These are phyloP conservation scores for Sebastes oblongus DNA, from an alignment of 2,797 vertebrate species.

Conservation along the genomic window DNA sequence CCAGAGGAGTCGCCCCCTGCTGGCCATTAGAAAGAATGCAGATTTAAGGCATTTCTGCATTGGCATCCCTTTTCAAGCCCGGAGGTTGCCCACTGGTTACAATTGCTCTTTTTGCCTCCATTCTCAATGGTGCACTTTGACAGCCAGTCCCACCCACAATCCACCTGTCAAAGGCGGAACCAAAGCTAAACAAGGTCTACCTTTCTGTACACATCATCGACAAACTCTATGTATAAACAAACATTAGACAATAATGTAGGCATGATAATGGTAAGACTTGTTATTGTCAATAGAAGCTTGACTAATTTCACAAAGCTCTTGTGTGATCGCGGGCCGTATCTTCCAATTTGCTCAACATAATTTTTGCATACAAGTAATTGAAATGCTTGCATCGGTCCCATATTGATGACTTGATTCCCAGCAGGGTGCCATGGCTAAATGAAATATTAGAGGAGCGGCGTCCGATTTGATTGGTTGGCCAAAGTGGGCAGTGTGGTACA, in stretches of 20 bases:
- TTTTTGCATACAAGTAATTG: neutral
- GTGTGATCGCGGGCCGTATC: neutral
- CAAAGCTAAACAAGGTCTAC: neutral
- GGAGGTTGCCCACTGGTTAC: no score
- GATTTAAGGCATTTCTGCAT: no score
- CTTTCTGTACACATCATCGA: neutral
- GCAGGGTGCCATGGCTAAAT: neutral
- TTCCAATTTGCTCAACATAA: neutral
- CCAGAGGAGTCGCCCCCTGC: no score
- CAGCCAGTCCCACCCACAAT: neutral
- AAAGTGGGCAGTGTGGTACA: neutral
- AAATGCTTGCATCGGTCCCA: neutral
- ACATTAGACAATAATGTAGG: neutral
- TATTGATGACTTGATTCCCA: neutral
- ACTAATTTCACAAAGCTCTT: neutral
- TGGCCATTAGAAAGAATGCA: no score
- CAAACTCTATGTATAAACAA: neutral
- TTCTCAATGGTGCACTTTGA: neutral
- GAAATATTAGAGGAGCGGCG: neutral
- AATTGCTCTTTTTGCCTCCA: neutral
- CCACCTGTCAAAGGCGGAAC: neutral
- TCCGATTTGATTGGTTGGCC: constrained; percentile 6
- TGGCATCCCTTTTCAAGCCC: no score
- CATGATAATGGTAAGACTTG: no score
- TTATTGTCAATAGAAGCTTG: neutral